phyloP scores from a whole-genome alignment of 2,797 vertebrate genomes.

The Nasua narica region DNA sequence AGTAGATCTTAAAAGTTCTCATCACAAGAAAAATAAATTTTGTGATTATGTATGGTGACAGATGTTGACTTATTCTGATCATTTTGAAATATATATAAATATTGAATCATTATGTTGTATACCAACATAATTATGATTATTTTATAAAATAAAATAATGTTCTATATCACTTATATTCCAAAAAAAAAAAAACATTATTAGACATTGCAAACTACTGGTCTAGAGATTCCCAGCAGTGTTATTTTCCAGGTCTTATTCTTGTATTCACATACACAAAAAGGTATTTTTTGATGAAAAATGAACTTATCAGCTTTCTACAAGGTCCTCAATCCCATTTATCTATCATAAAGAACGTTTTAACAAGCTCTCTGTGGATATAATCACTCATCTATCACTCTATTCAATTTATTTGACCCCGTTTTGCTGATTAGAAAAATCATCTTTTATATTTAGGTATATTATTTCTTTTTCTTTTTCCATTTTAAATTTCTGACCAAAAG shows the following conservation, averaged over 20 bases:
- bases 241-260: not conserved
- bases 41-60: not conserved
- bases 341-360: not conserved
- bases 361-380: not conserved
- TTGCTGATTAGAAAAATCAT: not conserved
- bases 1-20: not conserved
- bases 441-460: not conserved
- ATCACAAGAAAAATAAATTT: not conserved
- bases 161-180: not conserved
- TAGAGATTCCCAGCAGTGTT: not conserved
- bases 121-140: not conserved
- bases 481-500: not conserved
- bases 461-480: not conserved
- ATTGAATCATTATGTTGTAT: not conserved
- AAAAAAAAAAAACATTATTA: not conserved
- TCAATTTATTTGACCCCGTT: slow-evolving; percentile 5
- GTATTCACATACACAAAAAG: not conserved
- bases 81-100: not conserved
- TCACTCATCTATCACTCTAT: not conserved
- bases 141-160: not conserved
- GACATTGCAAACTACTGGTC: not conserved
- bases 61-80: not conserved
- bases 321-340: not conserved
- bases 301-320: not conserved
- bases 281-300: not conserved